phyloP scores from a whole-genome alignment of 2,113 vertebrate species.

The Cynocephalus volans region DNA sequence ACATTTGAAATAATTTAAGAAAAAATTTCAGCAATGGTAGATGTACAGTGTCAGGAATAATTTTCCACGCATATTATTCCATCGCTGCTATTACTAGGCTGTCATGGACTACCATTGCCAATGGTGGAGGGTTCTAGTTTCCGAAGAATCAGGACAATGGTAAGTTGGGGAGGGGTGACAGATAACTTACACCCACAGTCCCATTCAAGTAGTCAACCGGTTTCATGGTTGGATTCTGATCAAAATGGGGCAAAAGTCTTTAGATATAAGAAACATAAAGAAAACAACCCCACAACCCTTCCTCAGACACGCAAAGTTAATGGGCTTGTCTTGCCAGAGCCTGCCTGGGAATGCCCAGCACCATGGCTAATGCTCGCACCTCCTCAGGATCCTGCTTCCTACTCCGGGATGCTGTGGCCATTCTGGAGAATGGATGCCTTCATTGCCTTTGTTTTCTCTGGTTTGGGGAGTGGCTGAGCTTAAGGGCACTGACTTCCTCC shows the following conservation, averaged over 20 bases:
- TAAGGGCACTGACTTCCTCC: slow-evolving; percentile 78
- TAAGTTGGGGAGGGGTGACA: background rate
- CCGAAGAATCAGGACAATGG: background rate
- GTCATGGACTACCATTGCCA: background rate
- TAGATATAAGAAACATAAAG: background rate
- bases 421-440: background rate
- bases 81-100: background rate
- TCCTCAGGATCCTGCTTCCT: background rate
- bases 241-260: background rate
- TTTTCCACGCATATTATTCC: background rate
- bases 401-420: background rate
- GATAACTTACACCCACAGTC: background rate
- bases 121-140: background rate
- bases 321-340: background rate
- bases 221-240: background rate
- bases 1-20: slow-evolving; percentile 19
- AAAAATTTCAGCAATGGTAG: background rate
- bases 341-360: background rate
- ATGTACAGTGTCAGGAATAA: background rate
- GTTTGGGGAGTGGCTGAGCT: slow-evolving; percentile 57
- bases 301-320: background rate
- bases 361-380: background rate
- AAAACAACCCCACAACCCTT: background rate
- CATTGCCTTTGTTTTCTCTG: slow-evolving; percentile 60
- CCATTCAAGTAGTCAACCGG: background rate